Evolutionary conservation across 2,797 vertebrate genomes (phyloP), one percentile per base, ranked within the genome.

Genomic region (Phalloptychus januarius): DNA sequence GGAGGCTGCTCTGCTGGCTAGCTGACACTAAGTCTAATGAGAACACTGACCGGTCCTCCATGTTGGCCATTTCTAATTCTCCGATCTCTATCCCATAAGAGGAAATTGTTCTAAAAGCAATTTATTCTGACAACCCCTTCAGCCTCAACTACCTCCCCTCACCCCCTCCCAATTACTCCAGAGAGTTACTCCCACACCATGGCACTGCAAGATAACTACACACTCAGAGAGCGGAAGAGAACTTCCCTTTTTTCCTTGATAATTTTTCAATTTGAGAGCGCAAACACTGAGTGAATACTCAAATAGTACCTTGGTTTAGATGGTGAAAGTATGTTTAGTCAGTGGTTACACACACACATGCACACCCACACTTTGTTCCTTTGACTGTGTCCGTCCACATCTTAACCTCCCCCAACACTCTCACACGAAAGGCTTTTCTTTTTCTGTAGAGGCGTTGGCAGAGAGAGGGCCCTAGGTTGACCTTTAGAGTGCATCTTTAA

Each of bases 221-320:
- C 83, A 93, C 90, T 93, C 89, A 79, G 94, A 93, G 86, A 91
- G 78, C 84, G 89, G 91, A 94, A 92, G 88, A 94, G 93, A 96
- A 96, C 88, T 91, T 94, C 87, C 89, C 87, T 87, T 90, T 88
- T 94, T 93, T 93, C 82, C 86, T 91, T 83, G 95, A 96, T 96
- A 96, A 95, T 95, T 96, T 97, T 97, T 97, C 96, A 96, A 95
- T 97, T 97, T 96, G 88, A 87, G 90, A 92, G 93, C 91, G 92
- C 96, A 96, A 95, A 94, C 94, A 96, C 92, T 90, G 93, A 95
- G 91, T 88, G 95, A 95, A 95, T 96, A 91, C 93, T 93, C 85
- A 91, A 94, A 91, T 86, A 91, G 87, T 81, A 79, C 77, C 82
- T 82, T 76, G 78, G 80, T 86, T 90, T 56, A 82, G 86, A 87